A percentile compares a stretch with the other conserved stretches of the same genome.
Conservation (phyloP, 2,888 invertebrate genomes). For the Eupithecia abbreviata region DNA sequence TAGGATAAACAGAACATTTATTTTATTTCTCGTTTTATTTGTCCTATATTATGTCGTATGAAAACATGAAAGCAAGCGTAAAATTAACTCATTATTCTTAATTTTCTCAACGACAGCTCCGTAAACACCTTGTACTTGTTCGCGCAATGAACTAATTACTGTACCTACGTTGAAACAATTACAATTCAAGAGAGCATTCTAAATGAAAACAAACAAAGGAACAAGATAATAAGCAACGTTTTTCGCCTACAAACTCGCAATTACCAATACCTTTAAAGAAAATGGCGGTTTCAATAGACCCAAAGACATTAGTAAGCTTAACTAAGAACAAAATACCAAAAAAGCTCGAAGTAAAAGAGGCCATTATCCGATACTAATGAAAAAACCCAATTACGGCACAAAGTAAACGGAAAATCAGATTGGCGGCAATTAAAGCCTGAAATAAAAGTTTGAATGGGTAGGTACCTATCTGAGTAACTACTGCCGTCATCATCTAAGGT, state of each 20-base stretch:
- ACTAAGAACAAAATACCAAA: slow-evolving; percentile 13
- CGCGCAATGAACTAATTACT: slow-evolving; percentile 10
- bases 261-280: slow-evolving; percentile 28
- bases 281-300: slow-evolving; percentile 23
- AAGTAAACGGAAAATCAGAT: slow-evolving; percentile 13
- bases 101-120: slow-evolving; percentile 2
- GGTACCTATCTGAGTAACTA: background rate
- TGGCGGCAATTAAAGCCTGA: background rate
- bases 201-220: slow-evolving; percentile 25
- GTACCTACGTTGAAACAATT: slow-evolving; percentile 1
- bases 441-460: background rate
- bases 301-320: slow-evolving; percentile 13
- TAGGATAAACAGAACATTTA: too few relatives aligned
- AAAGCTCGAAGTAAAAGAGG: slow-evolving; percentile 6
- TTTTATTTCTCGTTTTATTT: too few relatives aligned
- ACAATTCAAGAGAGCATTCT: slow-evolving; percentile 9
- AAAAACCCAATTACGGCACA: slow-evolving; percentile 24
- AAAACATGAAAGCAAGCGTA: background rate
- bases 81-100: background rate
- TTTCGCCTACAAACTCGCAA: slow-evolving; percentile 29
- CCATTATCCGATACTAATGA: slow-evolving; percentile 14
- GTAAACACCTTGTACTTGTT: slow-evolving; percentile 1
- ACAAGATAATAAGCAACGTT: slow-evolving; percentile 25
- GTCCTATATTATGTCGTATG: background rate
- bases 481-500: background rate